phyloP scores from a whole-genome alignment of 2,888 invertebrate species.

The Leucoptera coffeella region DNA sequence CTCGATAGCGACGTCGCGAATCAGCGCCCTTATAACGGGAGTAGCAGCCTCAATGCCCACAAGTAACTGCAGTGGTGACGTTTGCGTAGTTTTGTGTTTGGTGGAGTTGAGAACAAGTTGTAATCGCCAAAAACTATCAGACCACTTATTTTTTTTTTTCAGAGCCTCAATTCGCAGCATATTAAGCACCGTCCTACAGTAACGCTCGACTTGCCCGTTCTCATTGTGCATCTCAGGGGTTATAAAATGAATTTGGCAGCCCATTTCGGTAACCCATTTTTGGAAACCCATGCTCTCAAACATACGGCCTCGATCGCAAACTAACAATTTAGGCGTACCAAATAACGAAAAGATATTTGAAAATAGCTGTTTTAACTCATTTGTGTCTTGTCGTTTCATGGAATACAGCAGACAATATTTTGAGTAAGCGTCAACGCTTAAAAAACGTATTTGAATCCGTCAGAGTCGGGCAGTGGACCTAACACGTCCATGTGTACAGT shows the following conservation, averaged over 20 bases:
- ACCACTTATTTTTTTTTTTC: slow-evolving; percentile 3
- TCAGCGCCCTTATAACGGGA: no score
- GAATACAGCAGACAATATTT: slow-evolving; percentile 2
- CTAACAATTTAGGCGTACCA: slow-evolving; percentile 2
- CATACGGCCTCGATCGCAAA: slow-evolving; percentile 4
- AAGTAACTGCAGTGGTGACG: no score
- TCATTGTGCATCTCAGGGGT: slow-evolving; percentile 5
- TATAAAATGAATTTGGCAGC: slow-evolving; percentile 4
- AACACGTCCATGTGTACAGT: slow-evolving; percentile 2
- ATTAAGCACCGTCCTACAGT: slow-evolving; percentile 5
- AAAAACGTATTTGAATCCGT: slow-evolving; percentile 3
- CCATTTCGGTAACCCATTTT: slow-evolving; percentile 3
- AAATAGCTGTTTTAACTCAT: slow-evolving; percentile 1
- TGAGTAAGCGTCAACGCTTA: slow-evolving; percentile 2
- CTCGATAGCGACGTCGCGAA: no score
- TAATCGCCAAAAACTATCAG: slow-evolving; percentile 4
- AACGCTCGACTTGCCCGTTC: slow-evolving; percentile 5
- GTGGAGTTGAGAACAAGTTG: no score
- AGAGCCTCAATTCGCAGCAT: slow-evolving; percentile 4
- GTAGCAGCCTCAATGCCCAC: no score
- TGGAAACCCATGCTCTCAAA: slow-evolving; percentile 2
- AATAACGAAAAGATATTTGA: slow-evolving; percentile 2
- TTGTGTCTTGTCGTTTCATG: slow-evolving; percentile 1
- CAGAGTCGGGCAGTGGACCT: slow-evolving; percentile 1
- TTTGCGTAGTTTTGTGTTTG: no score